phyloP scores from a whole-genome alignment of 2,797 vertebrate genomes.

The Eurystomus glaucurus region DNA sequence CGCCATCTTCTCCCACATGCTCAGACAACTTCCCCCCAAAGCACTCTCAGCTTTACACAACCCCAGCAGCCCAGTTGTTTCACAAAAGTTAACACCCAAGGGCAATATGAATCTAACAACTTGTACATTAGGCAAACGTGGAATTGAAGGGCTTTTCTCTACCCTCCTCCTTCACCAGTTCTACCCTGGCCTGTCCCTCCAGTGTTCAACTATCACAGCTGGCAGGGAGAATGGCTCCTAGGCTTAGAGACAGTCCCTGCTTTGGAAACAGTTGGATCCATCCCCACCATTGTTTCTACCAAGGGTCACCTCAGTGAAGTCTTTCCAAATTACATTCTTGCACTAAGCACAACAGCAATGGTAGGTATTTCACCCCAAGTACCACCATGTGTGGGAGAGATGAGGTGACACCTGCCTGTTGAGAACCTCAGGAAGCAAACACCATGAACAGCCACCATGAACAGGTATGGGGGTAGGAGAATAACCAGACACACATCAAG shows the following conservation, averaged over 20 bases:
- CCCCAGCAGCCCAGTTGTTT: not conserved
- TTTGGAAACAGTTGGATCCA: not conserved
- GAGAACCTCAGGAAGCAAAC: not conserved
- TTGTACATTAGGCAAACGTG: not conserved
- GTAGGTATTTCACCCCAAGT: not conserved
- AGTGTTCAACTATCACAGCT: not conserved
- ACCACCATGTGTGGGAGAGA: not conserved
- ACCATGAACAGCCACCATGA: accelerated
- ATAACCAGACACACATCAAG: not conserved
- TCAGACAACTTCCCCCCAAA: conserved; percentile 26
- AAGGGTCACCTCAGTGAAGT: not conserved
- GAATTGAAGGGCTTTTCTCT: not conserved
- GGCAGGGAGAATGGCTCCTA: not conserved
- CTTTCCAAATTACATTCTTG: not conserved
- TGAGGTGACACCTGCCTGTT: not conserved
- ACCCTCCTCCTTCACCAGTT: not conserved
- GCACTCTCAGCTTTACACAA: not conserved
- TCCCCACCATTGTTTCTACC: not conserved
- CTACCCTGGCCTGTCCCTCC: not conserved
- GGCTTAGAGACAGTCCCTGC: not conserved
- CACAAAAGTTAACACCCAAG: not conserved
- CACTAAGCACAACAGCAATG: not conserved
- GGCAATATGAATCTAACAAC: not conserved
- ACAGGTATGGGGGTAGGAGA: not conserved
- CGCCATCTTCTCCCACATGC: conserved; percentile 5